These are phyloP conservation scores for Synanthedon formicaeformis DNA, from an alignment of 2,888 invertebrate species.

Conservation along the genomic window DNA sequence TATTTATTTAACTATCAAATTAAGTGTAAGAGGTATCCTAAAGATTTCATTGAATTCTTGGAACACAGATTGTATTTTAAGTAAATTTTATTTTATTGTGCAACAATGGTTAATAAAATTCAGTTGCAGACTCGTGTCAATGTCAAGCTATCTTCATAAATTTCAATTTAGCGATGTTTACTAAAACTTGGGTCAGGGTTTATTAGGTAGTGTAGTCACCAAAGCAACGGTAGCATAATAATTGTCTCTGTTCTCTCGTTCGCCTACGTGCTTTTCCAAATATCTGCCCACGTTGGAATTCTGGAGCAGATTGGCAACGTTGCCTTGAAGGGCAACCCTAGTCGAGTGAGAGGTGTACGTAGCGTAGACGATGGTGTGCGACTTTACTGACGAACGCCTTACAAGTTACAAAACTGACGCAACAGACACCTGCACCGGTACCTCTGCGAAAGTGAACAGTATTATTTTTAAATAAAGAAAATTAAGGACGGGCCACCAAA, in stretches of 20 bases:
- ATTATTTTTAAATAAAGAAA: too few relatives aligned
- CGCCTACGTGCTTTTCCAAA: slow-evolving; percentile 6
- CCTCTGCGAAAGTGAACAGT: too few relatives aligned
- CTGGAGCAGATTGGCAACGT: neutral
- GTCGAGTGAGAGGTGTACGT: slow-evolving; percentile 40
- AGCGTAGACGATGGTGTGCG: slow-evolving; percentile 10
- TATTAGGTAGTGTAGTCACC: neutral
- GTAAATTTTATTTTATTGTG: too few relatives aligned
- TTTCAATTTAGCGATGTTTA: neutral
- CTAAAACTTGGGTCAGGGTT: neutral
- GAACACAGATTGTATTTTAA: too few relatives aligned
- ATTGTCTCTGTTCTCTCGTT: slow-evolving; percentile 5
- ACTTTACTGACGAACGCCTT: slow-evolving; percentile 16
- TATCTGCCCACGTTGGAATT: slow-evolving; percentile 3
- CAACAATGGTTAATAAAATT: too few relatives aligned
- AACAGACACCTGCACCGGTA: too few relatives aligned
- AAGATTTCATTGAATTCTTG: too few relatives aligned
- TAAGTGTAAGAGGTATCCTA: too few relatives aligned
- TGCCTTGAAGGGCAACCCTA: slow-evolving; percentile 20
- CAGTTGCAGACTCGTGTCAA: neutral
- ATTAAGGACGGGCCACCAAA: too few relatives aligned
- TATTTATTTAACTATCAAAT: too few relatives aligned
- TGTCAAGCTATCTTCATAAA: neutral
- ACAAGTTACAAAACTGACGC: too few relatives aligned
- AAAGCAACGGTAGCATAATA: slow-evolving; percentile 1